Evolutionary conservation across 2,113 vertebrate species (phyloP), one percentile per base, ranked within the genome.

Genomic region (Saccopteryx leptura): DNA sequence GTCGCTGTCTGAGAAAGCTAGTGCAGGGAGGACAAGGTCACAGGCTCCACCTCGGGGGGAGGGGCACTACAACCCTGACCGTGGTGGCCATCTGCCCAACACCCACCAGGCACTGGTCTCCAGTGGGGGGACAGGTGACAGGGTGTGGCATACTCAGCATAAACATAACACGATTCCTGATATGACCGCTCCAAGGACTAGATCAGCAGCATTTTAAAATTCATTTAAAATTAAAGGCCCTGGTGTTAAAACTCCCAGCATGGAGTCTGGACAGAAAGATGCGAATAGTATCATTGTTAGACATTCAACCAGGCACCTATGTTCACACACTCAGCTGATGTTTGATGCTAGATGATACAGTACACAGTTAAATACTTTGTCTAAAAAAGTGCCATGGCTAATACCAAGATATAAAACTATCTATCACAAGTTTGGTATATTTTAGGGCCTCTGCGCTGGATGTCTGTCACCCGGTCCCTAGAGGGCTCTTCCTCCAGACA

Each of bases 401-500:
- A 88, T 28, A 61, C 63, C 60, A 65, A 90, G 50, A 83, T n/a
- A 72, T 33, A 60, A 88, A 78, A 82, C 58, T 50, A 78, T 56
- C 58, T 56, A 50, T 33, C 33, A 52, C 33, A 60, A 92, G 33
- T 33, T 23, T n/a, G 31, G 31, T 10, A 39, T 39, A 39, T 39
- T 39, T 39, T 39, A 39, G 5, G 58, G n/a, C 23, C 80, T 84
- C 54, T 76, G 86, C 8, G 11, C 60, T 52, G 15, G 7, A n/a
- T 1, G 26, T 33, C 9, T 1, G 26, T 33, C 9, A 28, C 39
- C 56, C 65, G 24, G 15, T 1, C 6, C n/a, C 66, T 3, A 0
- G 9, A 69, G 23, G 24, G 26, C 28, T 60, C 14, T 19, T 83
- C 60, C 17, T 46, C 12, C 14, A 28, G 71, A 54, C 26, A 39